A percentile compares a stretch with the other conserved stretches of the same genome.
Evolutionary conservation across 2,797 vertebrate genomes (phyloP).

Genomic region (Amblyopsis hoosieri): DNA sequence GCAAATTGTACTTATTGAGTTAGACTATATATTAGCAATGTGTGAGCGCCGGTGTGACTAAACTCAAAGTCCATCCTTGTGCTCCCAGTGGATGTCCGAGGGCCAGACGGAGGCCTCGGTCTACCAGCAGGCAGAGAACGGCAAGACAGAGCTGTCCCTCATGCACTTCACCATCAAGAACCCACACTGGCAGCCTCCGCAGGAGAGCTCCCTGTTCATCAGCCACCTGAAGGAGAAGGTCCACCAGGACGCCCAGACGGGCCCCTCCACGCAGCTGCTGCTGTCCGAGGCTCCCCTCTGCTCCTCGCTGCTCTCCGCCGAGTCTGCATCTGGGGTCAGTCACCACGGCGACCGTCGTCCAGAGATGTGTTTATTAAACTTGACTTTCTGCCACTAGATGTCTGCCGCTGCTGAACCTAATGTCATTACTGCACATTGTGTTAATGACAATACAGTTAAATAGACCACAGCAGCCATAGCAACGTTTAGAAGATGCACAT

Average conservation of each 20-base stretch:
- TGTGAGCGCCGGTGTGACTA: too few relatives aligned
- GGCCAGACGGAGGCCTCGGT: constrained; percentile 96
- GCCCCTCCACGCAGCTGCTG: constrained; percentile 76
- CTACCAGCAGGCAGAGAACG: constrained; percentile 97
- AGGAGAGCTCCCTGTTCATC: constrained; percentile 95
- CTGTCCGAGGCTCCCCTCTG: constrained; percentile 83
- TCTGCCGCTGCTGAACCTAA: too few relatives aligned
- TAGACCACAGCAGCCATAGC: not conserved
- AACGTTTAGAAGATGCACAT: not conserved
- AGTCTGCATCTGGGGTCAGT: constrained; percentile 76
- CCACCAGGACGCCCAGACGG: constrained; percentile 86
- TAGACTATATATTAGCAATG: too few relatives aligned
- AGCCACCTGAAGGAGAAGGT: constrained; percentile 96
- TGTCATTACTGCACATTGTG: too few relatives aligned
- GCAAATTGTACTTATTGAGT: too few relatives aligned
- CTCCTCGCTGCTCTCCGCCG: constrained; percentile 80
- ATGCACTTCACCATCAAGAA: constrained; percentile 99
- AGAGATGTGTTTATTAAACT: not conserved
- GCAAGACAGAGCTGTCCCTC: constrained; percentile 96
- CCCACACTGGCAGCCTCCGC: constrained; percentile 95
- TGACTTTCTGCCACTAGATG: too few relatives aligned
- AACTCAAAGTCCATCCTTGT: not conserved
- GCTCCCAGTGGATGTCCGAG: constrained; percentile 91
- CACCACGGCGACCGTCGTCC: not conserved
- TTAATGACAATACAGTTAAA: not conserved